phyloP scores from a whole-genome alignment of 2,797 vertebrate species.

The Oreonectes daqikongensis region DNA sequence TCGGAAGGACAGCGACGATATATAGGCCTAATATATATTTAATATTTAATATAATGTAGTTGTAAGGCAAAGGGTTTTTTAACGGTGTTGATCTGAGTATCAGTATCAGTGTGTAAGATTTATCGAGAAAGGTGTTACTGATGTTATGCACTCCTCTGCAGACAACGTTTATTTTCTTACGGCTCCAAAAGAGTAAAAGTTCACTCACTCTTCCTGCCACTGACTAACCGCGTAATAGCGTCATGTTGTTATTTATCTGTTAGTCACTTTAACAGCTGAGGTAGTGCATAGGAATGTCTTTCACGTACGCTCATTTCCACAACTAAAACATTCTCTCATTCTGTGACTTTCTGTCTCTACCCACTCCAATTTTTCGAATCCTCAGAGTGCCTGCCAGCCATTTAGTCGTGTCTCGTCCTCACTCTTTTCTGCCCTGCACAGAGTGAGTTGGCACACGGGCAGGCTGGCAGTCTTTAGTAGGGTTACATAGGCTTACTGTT shows the following conservation, averaged over 20 bases:
- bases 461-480: conserved; percentile 53
- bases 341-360: conserved; percentile 34
- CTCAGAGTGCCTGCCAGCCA: conserved; percentile 40
- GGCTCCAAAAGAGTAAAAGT: conserved; percentile 19
- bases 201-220: conserved; percentile 37
- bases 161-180: conserved; percentile 31
- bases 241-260: conserved; percentile 54
- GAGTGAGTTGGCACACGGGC: conserved; percentile 58
- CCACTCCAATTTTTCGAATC: conserved; percentile 35
- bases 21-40: too few relatives aligned
- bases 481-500: conserved; percentile 56
- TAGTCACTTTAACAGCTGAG: conserved; percentile 56
- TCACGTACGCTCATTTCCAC: conserved; percentile 62
- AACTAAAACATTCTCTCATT: conserved; percentile 54
- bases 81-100: background rate
- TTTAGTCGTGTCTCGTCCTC: conserved; percentile 31
- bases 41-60: too few relatives aligned
- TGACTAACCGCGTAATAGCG: conserved; percentile 24
- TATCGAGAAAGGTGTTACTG: conserved; percentile 4
- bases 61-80: too few relatives aligned
- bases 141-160: conserved; percentile 17
- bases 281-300: conserved; percentile 56
- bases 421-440: conserved; percentile 39
- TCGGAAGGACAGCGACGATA: too few relatives aligned
- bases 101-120: background rate